Conservation (phyloP, 1,140 invertebrate genomes). For the Drosophila bocki region DNA sequence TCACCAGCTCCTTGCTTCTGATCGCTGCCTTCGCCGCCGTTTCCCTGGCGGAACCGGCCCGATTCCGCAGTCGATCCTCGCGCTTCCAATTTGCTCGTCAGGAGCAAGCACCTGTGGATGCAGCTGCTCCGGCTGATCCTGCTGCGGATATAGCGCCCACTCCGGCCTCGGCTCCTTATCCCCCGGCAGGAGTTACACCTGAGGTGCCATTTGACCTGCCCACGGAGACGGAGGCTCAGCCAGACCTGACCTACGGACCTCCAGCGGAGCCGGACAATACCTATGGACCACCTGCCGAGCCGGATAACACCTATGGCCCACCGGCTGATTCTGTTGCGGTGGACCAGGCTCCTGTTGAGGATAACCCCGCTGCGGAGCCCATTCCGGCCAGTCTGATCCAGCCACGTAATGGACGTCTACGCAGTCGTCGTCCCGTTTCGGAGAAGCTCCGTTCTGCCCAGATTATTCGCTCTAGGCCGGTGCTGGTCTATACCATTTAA, state of each 20-base stretch:
- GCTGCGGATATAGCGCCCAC: constrained; percentile 55
- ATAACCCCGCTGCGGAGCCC: constrained; percentile 51
- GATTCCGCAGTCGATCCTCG: constrained; percentile 54
- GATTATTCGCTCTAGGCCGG: constrained; percentile 68
- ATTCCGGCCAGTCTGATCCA: constrained; percentile 71
- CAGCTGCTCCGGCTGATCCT: constrained; percentile 35
- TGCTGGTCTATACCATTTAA: constrained; percentile 71
- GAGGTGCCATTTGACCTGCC: constrained; percentile 75
- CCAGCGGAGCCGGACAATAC: constrained; percentile 61
- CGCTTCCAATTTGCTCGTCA: constrained; percentile 65
- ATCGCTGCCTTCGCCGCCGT: constrained; percentile 43
- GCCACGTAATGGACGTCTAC: constrained; percentile 66
- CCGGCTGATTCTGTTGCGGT: constrained; percentile 41
- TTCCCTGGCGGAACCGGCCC: constrained; percentile 51
- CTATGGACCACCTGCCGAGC: constrained; percentile 64
- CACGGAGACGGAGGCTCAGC: constrained; percentile 74
- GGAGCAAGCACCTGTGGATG: constrained; percentile 56
- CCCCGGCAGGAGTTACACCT: constrained; percentile 74
- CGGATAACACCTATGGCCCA: constrained; percentile 71
- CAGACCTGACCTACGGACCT: constrained; percentile 72
- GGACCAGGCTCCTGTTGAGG: constrained; percentile 50
- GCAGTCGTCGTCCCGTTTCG: constrained; percentile 47
- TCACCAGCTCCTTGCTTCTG: constrained; percentile 61
- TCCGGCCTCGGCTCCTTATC: constrained; percentile 66
- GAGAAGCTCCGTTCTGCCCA: constrained; percentile 67